Percentiles rank a stretch among this genome's conserved stretches.
Evolutionary conservation across 2,797 vertebrate genomes (phyloP).

Genomic region (Cirrhinus molitorella): DNA sequence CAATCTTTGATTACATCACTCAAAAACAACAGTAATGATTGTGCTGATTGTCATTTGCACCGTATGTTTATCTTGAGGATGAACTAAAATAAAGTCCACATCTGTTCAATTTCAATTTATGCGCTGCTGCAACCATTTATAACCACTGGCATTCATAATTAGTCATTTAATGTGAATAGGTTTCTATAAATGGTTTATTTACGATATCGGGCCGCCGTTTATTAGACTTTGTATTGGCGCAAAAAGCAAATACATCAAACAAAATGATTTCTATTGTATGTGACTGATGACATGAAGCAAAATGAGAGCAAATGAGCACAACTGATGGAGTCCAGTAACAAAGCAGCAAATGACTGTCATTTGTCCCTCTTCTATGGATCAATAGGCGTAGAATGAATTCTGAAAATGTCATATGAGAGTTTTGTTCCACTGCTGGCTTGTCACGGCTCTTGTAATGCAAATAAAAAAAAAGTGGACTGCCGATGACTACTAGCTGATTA

Average conservation of each 20-base stretch:
- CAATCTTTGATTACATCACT: conserved; percentile 7
- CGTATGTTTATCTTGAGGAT: neutral
- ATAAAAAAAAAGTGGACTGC: neutral
- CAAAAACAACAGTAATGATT: neutral
- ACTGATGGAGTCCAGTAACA: conserved; percentile 55
- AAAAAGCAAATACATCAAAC: conserved; percentile 51
- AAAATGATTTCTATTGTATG: conserved; percentile 53
- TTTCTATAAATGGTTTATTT: conserved; percentile 15
- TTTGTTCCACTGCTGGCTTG: conserved; percentile 49
- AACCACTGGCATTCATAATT: conserved; percentile 4
- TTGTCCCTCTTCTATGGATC: conserved; percentile 54
- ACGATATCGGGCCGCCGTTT: neutral
- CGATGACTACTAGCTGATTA: neutral
- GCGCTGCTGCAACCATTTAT: neutral
- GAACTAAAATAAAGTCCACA: neutral
- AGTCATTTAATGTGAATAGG: conserved; percentile 1
- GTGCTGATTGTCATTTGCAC: neutral
- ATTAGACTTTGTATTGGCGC: conserved; percentile 28
- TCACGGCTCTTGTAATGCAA: conserved; percentile 12
- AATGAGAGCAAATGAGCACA: conserved; percentile 56
- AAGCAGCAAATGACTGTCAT: conserved; percentile 56
- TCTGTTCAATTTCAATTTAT: neutral
- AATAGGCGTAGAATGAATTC: conserved; percentile 51
- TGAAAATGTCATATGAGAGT: conserved; percentile 51
- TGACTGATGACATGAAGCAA: conserved; percentile 57